A percentile compares a stretch with the other conserved stretches of the same genome.
phyloP scores from a whole-genome alignment of 2,888 invertebrate genomes.

The Drepanosiphum platanoidis region DNA sequence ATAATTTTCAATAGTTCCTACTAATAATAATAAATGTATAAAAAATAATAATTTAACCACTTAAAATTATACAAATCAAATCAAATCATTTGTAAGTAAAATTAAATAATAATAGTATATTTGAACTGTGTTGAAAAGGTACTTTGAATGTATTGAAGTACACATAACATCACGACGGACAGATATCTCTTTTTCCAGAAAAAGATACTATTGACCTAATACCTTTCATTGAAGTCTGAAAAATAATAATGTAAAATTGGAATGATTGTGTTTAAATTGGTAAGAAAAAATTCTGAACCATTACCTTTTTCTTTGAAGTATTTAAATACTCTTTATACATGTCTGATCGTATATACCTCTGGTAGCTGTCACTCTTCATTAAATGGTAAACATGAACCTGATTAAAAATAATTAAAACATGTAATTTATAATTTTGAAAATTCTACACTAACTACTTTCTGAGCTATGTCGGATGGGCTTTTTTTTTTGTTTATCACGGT shows the following conservation, averaged over 20 bases:
- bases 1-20: constrained; percentile 29
- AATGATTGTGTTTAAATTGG: constrained; percentile 2
- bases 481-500: constrained; percentile 36
- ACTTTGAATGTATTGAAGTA: constrained; percentile 46
- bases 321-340: constrained; percentile 98
- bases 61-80: constrained; percentile 29
- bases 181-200: constrained; percentile 67
- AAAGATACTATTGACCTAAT: constrained; percentile 87
- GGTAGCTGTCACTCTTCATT: constrained; percentile 99
- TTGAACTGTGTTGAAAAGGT: constrained; percentile 51
- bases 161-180: constrained; percentile 47
- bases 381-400: constrained; percentile 98
- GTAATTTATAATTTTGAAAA: constrained; percentile 40
- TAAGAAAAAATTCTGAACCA: constrained; percentile 62
- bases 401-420: constrained; percentile 65
- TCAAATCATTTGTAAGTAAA: constrained; percentile 8
- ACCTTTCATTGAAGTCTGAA: constrained; percentile 86
- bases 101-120: constrained; percentile 25
- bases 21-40: background rate
- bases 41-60: constrained; percentile 46
- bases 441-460: constrained; percentile 34
- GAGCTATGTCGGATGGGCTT: background rate
- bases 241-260: constrained; percentile 65
- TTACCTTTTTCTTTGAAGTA: constrained; percentile 96
- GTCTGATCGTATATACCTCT: constrained; percentile 95